Base-by-base conservation (phyloP, 35 echinoderm and acorn worm species). In the Apostichopus californicus region DNA sequence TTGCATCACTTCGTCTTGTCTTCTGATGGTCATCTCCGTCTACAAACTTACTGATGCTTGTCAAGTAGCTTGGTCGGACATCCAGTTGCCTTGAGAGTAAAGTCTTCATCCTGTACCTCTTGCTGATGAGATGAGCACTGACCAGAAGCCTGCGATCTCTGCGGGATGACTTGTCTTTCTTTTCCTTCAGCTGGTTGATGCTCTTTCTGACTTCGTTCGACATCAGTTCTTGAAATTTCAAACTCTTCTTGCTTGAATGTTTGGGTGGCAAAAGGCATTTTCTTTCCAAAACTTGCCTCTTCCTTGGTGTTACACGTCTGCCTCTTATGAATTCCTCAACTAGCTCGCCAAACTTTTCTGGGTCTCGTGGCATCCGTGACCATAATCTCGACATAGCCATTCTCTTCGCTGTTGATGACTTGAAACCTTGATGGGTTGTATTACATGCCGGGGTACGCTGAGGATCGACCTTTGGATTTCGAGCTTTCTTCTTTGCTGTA, bases 41-140 rank as follows among this genome's bases (percentile, higher is more conserved):
- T 14, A 52, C 88, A 5, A 77, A 17, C 68, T 90, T 90, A 5
- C 66, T 77, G 14, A 90, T 5, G 28, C 68, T 77, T 90, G 88
- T 77, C 73, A 90, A 90, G 88, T 90, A 90, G 68, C 73, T 90
- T 90, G 88, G 88, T 56, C 88, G 88, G 12, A 90, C 88, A 90
- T 90, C 88, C 25, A 90, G 73, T 77, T 90, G 88, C 25, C 56
- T 90, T 77, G 88, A 22, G 3, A 77, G 6, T 52, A 56, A 52
- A 77, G 5, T 77, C 25, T 90, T 22, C 88, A 77, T 77, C 3
- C 87, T 13, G 21, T 90, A 90, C 70, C 54, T 90, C 20, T 90
- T 90, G 65, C 59, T 17, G 28, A 90, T 90, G 11, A 90, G 87
- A 73, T 90, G 87, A n/a, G 87, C 87, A 23, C 56, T 64, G 5